Evolutionary conservation across 1,140 invertebrate species (phyloP).

Genomic region (Sycophila sp.): DNA sequence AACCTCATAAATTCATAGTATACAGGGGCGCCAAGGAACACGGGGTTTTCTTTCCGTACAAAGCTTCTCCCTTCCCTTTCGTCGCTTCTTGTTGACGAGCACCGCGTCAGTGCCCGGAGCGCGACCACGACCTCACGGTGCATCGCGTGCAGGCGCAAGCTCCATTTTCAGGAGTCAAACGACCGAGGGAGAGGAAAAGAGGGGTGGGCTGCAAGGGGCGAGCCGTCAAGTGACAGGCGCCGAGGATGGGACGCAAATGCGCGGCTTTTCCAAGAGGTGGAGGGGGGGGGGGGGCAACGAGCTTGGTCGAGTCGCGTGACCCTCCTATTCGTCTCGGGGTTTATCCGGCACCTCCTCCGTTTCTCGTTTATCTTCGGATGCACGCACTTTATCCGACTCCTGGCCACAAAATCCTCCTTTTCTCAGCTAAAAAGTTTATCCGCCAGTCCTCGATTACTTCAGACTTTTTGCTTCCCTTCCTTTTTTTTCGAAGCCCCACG

Average conservation of each 20-base stretch:
- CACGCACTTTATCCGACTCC: too few relatives aligned
- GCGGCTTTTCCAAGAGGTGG: too few relatives aligned
- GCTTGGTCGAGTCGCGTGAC: neutral
- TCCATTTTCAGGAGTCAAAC: too few relatives aligned
- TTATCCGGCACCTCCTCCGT: neutral
- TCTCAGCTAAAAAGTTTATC: too few relatives aligned
- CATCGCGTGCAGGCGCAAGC: too few relatives aligned
- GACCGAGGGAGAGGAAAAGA: too few relatives aligned
- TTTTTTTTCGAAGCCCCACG: too few relatives aligned
- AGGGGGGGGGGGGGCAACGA: neutral
- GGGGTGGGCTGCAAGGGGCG: neutral
- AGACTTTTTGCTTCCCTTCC: too few relatives aligned
- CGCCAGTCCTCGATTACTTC: too few relatives aligned
- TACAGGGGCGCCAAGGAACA: neutral
- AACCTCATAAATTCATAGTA: constrained; percentile 17
- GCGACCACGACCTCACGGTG: neutral
- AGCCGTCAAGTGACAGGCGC: neutral
- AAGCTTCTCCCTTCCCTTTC: neutral
- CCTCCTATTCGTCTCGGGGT: neutral
- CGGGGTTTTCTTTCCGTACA: neutral
- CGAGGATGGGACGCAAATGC: too few relatives aligned
- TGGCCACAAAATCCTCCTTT: too few relatives aligned
- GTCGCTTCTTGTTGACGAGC: neutral
- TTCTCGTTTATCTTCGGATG: too few relatives aligned
- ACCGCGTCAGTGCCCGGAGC: neutral